Base-by-base conservation (phyloP, 2,113 vertebrate genomes). In the Mirounga angustirostris region DNA sequence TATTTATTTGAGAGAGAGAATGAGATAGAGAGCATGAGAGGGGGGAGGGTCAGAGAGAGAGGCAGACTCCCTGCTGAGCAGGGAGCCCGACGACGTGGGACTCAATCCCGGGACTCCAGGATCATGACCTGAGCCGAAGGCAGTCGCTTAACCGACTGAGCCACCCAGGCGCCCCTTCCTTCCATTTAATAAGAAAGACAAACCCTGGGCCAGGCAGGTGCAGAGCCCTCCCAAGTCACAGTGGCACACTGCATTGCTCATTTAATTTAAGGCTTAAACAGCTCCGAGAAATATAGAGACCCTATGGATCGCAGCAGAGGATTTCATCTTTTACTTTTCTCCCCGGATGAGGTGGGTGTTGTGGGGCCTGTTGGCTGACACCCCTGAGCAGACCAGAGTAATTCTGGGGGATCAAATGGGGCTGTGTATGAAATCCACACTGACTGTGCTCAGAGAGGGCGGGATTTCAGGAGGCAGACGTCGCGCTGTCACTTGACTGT, bases 211-310 rank as follows among this genome's bases (percentile, higher is more conserved):
- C 40, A 36, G 28, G 21, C 65, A 81, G 86, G 4, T 7, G 12
- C 65, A 2, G 22, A 63, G 78, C 13, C 61, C 89, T 71, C 74
- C 50, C 81, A 43, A 65, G 78, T 6, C 3, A 0, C 2, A 26
- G 4, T 1, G 36, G 63, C 54, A 26, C 0, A 1, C 54, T 67
- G 19, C 14, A 0, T 61, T 67, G 79, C 86, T 18, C 1, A 30
- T 89, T 95, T 95, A 0, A 81, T 86, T 97, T 94, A 61, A 56
- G 26, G 50, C 93, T 97, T 97, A 85, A 95, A 61, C 7, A 36
- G 33, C 40, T 73, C 78, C 52, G 5, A 19, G 58, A 91, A 95
- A 65, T 33, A 1, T 50, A 61, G 46, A 36, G 73, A 93, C 28
- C 71, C 36, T 50, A 0, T 1, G 69, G 61, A 40, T 71, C 83